Conservation (phyloP, 2,888 invertebrate species). For the Magallana nippona region DNA sequence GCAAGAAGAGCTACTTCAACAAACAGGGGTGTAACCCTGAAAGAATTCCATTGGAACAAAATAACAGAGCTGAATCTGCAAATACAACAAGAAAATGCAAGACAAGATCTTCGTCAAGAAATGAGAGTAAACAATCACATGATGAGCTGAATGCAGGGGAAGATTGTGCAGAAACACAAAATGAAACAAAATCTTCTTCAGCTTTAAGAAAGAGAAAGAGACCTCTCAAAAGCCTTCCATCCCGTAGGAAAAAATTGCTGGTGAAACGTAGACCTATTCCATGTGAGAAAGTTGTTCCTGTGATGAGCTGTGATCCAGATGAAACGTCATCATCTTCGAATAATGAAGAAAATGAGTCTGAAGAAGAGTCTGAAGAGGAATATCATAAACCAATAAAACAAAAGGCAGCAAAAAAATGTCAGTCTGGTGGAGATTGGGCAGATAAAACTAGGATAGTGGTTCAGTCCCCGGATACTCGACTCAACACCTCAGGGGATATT, state of each 20-base stretch:
- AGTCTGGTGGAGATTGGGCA: background rate
- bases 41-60: background rate
- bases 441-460: background rate
- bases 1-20: background rate
- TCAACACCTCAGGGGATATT: slow-evolving; percentile 11
- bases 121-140: background rate
- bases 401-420: background rate
- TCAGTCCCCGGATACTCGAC: background rate
- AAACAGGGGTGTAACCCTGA: background rate
- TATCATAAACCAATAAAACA: background rate
- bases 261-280: background rate
- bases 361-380: background rate
- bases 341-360: background rate
- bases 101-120: slow-evolving; percentile 2
- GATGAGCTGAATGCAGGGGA: background rate
- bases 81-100: background rate
- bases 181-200: background rate
- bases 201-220: background rate
- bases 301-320: background rate
- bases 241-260: background rate
- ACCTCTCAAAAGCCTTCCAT: slow-evolving; percentile 1
- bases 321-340: background rate
- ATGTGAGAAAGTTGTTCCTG: background rate
- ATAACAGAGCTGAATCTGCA: background rate
- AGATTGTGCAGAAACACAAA: background rate